Percentiles rank a stretch among this genome's conserved stretches.
These are phyloP conservation scores for Holothuria scabra DNA, from an alignment of 53 echinoderm and acorn worm species.

Conservation along the genomic window DNA sequence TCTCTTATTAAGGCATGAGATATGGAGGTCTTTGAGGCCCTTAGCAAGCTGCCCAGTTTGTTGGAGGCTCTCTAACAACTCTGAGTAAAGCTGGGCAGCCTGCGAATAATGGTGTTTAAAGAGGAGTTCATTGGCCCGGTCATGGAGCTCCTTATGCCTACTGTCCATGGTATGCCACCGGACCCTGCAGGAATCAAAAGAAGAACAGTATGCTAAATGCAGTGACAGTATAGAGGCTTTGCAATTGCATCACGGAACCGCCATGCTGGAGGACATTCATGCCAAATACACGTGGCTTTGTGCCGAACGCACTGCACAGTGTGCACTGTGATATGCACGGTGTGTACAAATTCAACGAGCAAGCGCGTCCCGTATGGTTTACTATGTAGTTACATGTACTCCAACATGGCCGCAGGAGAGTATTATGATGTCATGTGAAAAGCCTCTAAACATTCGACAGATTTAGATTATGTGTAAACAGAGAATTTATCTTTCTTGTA, in stretches of 20 bases:
- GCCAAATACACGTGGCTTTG: no score
- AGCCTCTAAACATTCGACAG: neutral
- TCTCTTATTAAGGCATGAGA: slow-evolving; percentile 90
- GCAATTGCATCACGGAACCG: no score
- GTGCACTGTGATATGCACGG: no score
- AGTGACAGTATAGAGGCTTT: neutral
- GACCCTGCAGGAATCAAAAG: slow-evolving; percentile 57
- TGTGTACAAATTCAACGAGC: no score
- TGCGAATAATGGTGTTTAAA: slow-evolving; percentile 85
- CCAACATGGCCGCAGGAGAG: no score
- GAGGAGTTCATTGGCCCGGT: slow-evolving; percentile 93
- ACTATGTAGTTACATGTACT: no score
- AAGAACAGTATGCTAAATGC: neutral
- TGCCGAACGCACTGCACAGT: no score
- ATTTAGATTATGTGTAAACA: no score
- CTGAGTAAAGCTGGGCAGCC: slow-evolving; percentile 87
- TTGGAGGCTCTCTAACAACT: slow-evolving; percentile 74
- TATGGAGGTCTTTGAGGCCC: slow-evolving; percentile 80
- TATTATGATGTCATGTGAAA: no score
- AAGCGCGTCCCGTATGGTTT: no score
- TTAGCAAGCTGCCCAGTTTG: slow-evolving; percentile 61
- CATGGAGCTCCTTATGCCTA: slow-evolving; percentile 98
- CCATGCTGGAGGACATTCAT: no score
- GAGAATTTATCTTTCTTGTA: no score
- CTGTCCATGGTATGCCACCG: slow-evolving; percentile 98